Conservation (phyloP, 2,888 invertebrate genomes). For the Smittia sp. region DNA sequence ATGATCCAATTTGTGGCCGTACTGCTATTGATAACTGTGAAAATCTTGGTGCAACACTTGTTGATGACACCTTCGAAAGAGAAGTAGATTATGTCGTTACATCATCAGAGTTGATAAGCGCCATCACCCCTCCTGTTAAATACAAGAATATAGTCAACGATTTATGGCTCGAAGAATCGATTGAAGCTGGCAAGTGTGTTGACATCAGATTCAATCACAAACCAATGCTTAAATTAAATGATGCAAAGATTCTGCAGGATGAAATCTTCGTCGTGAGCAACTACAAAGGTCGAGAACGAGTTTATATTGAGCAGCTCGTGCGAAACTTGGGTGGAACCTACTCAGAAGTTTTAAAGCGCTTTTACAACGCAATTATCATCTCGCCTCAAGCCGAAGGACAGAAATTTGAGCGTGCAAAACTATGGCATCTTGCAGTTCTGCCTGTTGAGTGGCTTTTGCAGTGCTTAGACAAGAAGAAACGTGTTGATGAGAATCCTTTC, state of each 20-base stretch:
- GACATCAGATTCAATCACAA: not conserved
- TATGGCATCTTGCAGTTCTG: not conserved
- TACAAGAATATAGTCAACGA: not conserved
- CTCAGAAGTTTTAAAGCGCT: not conserved
- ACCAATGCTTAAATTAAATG: not conserved
- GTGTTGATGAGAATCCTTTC: constrained; percentile 23
- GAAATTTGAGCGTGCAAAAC: not conserved
- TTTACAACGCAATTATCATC: not conserved
- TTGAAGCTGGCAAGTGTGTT: not conserved
- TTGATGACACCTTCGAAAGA: not conserved
- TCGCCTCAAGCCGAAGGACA: not conserved
- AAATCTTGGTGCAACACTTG: not conserved
- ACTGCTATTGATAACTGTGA: not conserved
- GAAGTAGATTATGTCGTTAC: constrained; percentile 1
- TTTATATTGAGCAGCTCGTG: constrained; percentile 65
- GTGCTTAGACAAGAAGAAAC: not conserved
- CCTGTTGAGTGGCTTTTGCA: not conserved
- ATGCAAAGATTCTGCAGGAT: constrained; percentile 56
- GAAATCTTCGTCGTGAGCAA: constrained; percentile 73
- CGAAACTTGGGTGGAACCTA: constrained; percentile 60
- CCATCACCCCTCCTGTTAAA: not conserved
- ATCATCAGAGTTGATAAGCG: not conserved
- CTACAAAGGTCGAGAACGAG: constrained; percentile 65
- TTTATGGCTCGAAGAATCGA: not conserved
- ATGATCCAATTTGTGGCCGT: not conserved